Evolutionary conservation across 2,888 invertebrate species (phyloP).

Genomic region (Microplitis manilae): DNA sequence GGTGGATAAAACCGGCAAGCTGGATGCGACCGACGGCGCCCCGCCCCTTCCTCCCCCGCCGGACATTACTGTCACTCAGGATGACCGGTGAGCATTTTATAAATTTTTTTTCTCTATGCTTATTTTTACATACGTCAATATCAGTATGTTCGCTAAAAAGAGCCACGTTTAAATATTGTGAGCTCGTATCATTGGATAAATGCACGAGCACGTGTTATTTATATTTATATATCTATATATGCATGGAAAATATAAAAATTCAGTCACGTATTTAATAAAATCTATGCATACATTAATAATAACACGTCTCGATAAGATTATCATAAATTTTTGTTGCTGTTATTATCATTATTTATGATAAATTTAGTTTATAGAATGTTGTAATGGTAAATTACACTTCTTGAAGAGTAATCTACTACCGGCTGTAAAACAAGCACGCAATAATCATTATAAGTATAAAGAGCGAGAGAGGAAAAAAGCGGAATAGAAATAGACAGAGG

Average conservation of each 20-base stretch:
- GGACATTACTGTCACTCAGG: constrained; percentile 70
- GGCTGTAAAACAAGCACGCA: constrained; percentile 3
- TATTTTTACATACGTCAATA: too few species aligned
- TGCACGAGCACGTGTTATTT: not conserved
- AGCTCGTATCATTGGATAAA: not conserved
- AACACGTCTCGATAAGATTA: constrained; percentile 1
- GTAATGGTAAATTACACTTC: not conserved
- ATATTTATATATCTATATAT: not conserved
- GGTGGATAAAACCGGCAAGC: constrained; percentile 66
- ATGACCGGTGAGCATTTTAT: constrained; percentile 66
- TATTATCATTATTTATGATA: not conserved
- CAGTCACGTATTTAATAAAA: not conserved
- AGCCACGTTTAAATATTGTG: not conserved
- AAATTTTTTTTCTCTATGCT: not conserved
- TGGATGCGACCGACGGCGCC: constrained; percentile 71
- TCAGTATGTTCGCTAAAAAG: too few species aligned
- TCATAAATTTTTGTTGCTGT: not conserved
- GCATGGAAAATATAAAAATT: too few species aligned
- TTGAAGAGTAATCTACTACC: constrained; percentile 3
- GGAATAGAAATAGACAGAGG: not conserved
- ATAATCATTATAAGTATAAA: constrained; percentile 4
- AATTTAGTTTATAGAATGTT: not conserved
- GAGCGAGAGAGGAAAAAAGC: not conserved
- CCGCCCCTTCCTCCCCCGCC: constrained; percentile 68
- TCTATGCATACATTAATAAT: not conserved